phyloP scores from a whole-genome alignment of 2,888 invertebrate species.

The Lutraria lutraria region DNA sequence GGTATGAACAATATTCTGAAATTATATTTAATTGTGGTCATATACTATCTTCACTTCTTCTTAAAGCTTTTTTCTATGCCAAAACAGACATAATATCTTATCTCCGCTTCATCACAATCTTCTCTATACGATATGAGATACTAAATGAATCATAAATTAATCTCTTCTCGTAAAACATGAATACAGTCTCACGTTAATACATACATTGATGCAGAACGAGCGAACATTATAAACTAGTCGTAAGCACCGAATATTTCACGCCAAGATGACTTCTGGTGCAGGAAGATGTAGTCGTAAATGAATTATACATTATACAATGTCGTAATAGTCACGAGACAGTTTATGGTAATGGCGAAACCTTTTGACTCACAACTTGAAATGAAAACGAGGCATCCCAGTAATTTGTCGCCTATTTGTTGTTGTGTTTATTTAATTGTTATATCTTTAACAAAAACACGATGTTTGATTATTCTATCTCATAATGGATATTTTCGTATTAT shows the following conservation, averaged over 20 bases:
- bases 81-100: constrained; percentile 9
- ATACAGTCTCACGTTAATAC: neutral
- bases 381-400: neutral
- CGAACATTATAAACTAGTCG: constrained; percentile 15
- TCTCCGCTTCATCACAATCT: neutral
- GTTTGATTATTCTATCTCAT: neutral
- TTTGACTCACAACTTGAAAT: neutral
- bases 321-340: constrained; percentile 5
- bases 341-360: constrained; percentile 12
- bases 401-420: neutral
- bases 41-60: neutral
- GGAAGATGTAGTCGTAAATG: constrained; percentile 14
- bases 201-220: neutral
- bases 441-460: neutral
- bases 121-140: neutral
- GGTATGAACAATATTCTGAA: neutral
- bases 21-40: neutral
- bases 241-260: constrained; percentile 9
- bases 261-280: neutral
- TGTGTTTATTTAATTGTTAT: neutral
- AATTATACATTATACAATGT: neutral
- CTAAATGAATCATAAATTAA: constrained; percentile 13
- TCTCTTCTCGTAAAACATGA: constrained; percentile 3
- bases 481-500: neutral
- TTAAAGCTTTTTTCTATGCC: neutral